Conservation (phyloP, 1,140 invertebrate genomes). For the Hylyphantes graminicola region DNA sequence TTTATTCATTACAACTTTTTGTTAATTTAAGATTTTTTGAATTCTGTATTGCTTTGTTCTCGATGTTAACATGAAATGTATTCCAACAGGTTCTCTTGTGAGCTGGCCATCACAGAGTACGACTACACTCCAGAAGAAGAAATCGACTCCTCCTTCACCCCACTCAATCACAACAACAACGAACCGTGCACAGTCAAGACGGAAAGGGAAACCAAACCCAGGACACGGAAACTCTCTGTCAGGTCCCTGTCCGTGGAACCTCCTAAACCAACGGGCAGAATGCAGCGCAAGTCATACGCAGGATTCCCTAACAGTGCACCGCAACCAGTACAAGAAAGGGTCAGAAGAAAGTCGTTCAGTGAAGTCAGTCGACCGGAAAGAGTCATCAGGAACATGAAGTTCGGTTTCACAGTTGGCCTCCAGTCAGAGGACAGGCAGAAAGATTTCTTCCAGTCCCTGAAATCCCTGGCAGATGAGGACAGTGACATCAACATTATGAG, state of each 20-base stretch:
- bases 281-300: constrained; percentile 58
- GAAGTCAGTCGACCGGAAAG: constrained; percentile 55
- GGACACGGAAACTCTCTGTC: constrained; percentile 13
- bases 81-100: constrained; percentile 69
- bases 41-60: not conserved
- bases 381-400: constrained; percentile 73
- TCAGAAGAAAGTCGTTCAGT: constrained; percentile 61
- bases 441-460: constrained; percentile 37
- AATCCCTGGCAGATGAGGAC: constrained; percentile 54
- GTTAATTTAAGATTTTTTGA: too few species aligned
- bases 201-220: constrained; percentile 24
- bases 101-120: constrained; percentile 78
- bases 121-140: constrained; percentile 66
- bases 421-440: constrained; percentile 58
- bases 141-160: constrained; percentile 21
- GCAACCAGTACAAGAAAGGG: not conserved
- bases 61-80: not conserved
- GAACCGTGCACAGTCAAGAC: constrained; percentile 13
- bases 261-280: not conserved
- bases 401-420: constrained; percentile 77
- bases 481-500: constrained; percentile 62
- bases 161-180: not conserved
- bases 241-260: not conserved
- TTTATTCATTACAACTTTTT: too few species aligned
- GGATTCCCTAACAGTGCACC: constrained; percentile 27